Evolutionary conservation across 2,113 vertebrate species (phyloP).

Genomic region (Neofelis nebulosa): DNA sequence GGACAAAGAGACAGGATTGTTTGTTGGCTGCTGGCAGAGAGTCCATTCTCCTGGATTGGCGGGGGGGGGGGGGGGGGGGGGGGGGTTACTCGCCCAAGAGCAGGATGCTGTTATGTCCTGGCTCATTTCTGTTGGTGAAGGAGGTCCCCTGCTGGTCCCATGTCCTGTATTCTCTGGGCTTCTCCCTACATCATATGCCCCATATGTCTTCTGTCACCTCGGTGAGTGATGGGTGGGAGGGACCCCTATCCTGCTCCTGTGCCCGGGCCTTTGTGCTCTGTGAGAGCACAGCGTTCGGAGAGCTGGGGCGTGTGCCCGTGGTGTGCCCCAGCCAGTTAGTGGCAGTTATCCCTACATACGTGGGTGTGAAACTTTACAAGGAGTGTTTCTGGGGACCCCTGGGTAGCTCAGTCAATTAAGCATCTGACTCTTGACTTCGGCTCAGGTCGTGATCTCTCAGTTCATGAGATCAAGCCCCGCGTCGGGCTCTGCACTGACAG

Average conservation of each 20-base stretch:
- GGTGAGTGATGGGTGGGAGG: fast-evolving
- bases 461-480: too few relatives aligned
- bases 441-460: too few relatives aligned
- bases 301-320: not conserved
- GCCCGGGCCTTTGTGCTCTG: not conserved
- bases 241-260: not conserved
- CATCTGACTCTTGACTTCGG: too few relatives aligned
- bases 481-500: too few relatives aligned
- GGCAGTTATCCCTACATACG: not conserved
- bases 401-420: too few relatives aligned
- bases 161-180: not conserved
- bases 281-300: fast-evolving
- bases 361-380: not conserved
- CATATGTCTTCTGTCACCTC: not conserved
- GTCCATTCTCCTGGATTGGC: not conserved
- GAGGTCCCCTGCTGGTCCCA: not conserved
- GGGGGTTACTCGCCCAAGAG: not conserved
- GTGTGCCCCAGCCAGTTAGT: too few relatives aligned
- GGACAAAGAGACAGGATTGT: not conserved
- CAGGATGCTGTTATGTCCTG: not conserved
- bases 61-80: fast-evolving
- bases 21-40: not conserved
- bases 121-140: not conserved
- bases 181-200: not conserved
- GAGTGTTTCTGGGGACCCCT: not conserved